Evolutionary conservation across 2,113 vertebrate species (phyloP).

Genomic region (Gadus macrocephalus): DNA sequence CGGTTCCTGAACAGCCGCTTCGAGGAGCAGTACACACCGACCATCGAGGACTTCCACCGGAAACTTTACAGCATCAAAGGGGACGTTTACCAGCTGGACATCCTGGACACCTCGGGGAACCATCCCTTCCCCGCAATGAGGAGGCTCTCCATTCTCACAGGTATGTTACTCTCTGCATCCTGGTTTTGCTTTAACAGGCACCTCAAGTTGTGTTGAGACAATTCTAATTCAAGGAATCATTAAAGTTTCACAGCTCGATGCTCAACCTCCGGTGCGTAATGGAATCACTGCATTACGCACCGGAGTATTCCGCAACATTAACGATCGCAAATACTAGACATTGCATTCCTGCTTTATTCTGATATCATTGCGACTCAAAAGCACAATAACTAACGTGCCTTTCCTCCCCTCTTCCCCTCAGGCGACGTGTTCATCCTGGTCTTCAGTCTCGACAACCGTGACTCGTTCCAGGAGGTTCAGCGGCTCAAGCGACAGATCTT

Average conservation of each 20-base stretch:
- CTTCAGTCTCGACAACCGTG: conserved; percentile 94
- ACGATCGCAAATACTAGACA: background rate
- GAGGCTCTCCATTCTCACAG: conserved; percentile 95
- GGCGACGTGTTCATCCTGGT: conserved; percentile 96
- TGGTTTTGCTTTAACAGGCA: no score
- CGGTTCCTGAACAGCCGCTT: conserved; percentile 93
- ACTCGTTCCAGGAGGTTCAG: conserved; percentile 95
- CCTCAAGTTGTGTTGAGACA: no score
- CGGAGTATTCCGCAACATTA: no score
- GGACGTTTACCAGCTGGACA: conserved; percentile 94
- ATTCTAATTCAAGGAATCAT: no score
- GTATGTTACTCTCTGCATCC: conserved; percentile 54
- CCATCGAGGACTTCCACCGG: conserved; percentile 98
- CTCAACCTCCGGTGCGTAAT: no score
- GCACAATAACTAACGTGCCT: background rate
- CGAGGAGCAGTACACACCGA: conserved; percentile 95
- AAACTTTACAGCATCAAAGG: conserved; percentile 98
- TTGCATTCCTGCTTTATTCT: background rate
- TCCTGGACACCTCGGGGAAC: conserved; percentile 94
- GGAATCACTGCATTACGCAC: no score
- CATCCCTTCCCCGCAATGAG: conserved; percentile 97
- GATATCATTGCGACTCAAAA: background rate
- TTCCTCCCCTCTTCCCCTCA: conserved; percentile 43
- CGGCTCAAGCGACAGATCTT: conserved; percentile 92
- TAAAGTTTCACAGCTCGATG: no score